Evolutionary conservation across 2,797 vertebrate genomes (phyloP).

Genomic region (Geotrypetes seraphini): DNA sequence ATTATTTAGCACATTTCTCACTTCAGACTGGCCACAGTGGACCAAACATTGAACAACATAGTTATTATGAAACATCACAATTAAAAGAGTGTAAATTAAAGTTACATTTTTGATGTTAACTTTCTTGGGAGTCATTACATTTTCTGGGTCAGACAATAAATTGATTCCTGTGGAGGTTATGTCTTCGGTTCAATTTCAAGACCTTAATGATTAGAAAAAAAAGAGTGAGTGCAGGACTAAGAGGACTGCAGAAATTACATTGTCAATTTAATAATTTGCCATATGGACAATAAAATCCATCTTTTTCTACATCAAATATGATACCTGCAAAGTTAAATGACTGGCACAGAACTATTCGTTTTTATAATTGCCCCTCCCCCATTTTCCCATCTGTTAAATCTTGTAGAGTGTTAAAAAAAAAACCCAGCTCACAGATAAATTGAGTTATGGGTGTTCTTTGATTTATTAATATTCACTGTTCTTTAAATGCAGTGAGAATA

Average conservation of each 20-base stretch:
- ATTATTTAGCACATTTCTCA: neutral
- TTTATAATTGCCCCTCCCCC: slow-evolving; percentile 21
- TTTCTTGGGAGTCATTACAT: neutral
- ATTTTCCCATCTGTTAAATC: slow-evolving; percentile 22
- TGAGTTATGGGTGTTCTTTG: slow-evolving; percentile 30
- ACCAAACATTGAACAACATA: neutral
- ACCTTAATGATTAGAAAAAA: neutral
- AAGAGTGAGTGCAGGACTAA: neutral
- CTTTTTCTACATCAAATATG: neutral
- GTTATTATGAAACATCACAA: neutral
- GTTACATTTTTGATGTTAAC: neutral
- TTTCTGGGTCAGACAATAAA: slow-evolving; percentile 1
- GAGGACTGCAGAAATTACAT: neutral
- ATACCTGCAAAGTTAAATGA: slow-evolving; percentile 9
- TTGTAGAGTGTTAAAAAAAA: slow-evolving; percentile 17
- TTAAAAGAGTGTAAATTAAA: neutral
- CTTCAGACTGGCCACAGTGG: neutral
- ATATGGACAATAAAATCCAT: neutral
- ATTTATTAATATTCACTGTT: slow-evolving; percentile 25
- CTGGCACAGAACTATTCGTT: slow-evolving; percentile 10
- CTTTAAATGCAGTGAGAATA: neutral
- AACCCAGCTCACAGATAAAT: slow-evolving; percentile 26
- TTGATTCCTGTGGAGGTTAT: neutral
- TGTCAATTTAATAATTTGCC: slow-evolving; percentile 1
- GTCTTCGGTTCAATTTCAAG: neutral